Evolutionary conservation across 2,113 vertebrate genomes (phyloP).

Genomic region (Baryphthengus martii): DNA sequence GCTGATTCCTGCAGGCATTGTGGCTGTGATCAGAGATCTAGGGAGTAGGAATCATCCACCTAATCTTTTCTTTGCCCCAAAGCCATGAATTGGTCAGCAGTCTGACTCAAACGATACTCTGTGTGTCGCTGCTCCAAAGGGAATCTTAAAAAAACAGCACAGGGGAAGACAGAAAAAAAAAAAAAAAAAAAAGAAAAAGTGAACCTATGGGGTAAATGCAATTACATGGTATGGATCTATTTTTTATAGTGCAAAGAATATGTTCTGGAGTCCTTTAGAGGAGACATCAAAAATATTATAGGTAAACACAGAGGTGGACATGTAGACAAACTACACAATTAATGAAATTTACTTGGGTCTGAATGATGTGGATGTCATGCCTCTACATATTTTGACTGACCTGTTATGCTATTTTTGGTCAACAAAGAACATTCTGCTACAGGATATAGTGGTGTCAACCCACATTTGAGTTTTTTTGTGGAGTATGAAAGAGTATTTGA

Average conservation of each 20-base stretch:
- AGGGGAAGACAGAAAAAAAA: not conserved
- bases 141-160: not conserved
- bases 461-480: not conserved
- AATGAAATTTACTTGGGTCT: slow-evolving; percentile 17
- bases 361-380: not conserved
- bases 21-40: not conserved
- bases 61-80: not conserved
- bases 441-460: not conserved
- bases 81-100: not conserved
- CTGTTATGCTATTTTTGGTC: not conserved
- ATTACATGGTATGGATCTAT: not conserved
- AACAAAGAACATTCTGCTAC: not conserved
- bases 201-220: not conserved
- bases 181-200: not conserved
- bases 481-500: not conserved
- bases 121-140: not conserved
- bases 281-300: not conserved
- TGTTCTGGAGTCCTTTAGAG: not conserved
- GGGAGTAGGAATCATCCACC: fast-evolving
- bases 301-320: not conserved
- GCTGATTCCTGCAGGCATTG: not conserved
- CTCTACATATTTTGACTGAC: not conserved
- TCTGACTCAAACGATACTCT: not conserved
- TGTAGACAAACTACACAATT: not conserved
- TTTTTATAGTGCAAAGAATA: not conserved